These are phyloP conservation scores for Lobophora halterata DNA, from an alignment of 2,888 invertebrate species.

Conservation along the genomic window DNA sequence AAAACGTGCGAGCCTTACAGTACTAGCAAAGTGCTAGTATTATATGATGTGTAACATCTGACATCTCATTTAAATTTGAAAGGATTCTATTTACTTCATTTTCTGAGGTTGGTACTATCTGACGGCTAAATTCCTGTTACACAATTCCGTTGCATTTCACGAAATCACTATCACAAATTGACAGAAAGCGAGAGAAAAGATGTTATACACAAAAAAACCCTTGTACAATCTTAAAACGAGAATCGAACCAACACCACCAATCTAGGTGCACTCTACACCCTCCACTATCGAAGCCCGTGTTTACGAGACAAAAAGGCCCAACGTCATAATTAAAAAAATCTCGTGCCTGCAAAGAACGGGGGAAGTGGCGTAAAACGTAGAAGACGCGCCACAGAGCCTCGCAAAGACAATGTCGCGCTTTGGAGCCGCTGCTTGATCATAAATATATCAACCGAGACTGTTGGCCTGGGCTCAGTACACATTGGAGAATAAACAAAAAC, in stretches of 20 bases:
- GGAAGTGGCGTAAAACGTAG: conserved; percentile 68
- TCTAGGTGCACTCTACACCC: background rate
- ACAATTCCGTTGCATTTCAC: too few species aligned
- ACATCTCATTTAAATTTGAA: too few species aligned
- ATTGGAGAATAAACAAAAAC: conserved; percentile 27
- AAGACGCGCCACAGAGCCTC: conserved; percentile 71
- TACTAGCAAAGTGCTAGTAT: too few species aligned
- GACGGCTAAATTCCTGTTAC: too few species aligned
- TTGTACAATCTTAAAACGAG: too few species aligned
- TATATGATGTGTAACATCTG: too few species aligned
- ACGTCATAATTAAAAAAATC: conserved; percentile 81
- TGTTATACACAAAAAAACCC: too few species aligned
- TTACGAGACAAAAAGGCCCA: conserved; percentile 74
- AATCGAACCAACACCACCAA: conserved; percentile 40
- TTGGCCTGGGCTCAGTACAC: conserved; percentile 44
- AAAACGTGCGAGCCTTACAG: too few species aligned
- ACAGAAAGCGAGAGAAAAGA: too few species aligned
- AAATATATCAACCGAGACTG: conserved; percentile 76
- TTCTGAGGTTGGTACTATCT: too few species aligned
- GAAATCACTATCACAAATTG: too few species aligned
- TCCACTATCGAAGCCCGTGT: conserved; percentile 28
- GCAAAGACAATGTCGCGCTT: conserved; percentile 76
- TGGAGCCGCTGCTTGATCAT: conserved; percentile 75
- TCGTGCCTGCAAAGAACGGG: conserved; percentile 77
- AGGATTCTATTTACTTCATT: too few species aligned